Evolutionary conservation across 2,797 vertebrate species (phyloP), one percentile per base, ranked within the genome.

Genomic region (Acipenser oxyrinchus): DNA sequence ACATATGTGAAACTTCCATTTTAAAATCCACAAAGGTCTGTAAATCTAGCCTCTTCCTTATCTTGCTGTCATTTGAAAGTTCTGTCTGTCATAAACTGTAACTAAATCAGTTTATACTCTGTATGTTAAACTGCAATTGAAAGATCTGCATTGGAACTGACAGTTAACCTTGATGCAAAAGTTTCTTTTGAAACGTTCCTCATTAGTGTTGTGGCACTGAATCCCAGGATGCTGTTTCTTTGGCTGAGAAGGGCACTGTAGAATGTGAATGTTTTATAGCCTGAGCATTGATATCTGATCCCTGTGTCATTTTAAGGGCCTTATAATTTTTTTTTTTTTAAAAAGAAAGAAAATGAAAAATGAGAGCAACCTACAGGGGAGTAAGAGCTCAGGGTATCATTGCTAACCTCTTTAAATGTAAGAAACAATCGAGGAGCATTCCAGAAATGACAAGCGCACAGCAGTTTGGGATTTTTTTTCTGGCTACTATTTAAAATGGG

Each of bases 181-280:
- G 53, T n/a, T 49, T 48, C 61, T 10, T 63, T 10, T 6, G 23
- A 50, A 59, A 13, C 12, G 60, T 50, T 51, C 2, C 48, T 64
- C 55, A 53, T 52, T 49, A 50, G 13, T 55, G 13, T 10, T 51
- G 53, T n/a, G 53, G 53, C 50, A 53, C 64, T 52, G 49, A 55
- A 7, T n/a, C 60, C 65, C 65, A 63, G 49, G 61, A 65, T 13
- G 69, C 60, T 10, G 57, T 62, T 66, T 12, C 18, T 57, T 66
- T 61, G 64, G 37, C 59, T 60, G 62, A 8, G 6, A 63, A 13
- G 4, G 37, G 48, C 51, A n/a, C 48, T 4, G 7, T 60, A 7
- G 58, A 66, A 66, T 66, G 65, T 15, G 60, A 66, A 66, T 66
- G 51, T n/a, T n/a, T 60, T n/a, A 51, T 6, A n/a, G 3, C 49